Conservation (phyloP, 2,888 invertebrate genomes). For the Limnephilus lunatus region DNA sequence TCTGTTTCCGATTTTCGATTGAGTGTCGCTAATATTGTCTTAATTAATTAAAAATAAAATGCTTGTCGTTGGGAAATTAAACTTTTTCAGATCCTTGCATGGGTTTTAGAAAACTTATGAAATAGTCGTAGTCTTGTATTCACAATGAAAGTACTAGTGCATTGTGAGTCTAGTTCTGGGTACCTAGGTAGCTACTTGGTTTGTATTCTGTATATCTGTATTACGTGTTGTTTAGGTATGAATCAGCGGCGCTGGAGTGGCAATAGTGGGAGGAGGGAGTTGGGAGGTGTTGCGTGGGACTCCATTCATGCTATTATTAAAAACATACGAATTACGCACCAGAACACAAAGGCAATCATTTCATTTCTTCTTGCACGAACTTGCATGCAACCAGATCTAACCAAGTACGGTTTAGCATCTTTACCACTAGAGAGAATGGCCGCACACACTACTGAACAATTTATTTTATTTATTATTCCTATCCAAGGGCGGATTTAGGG, state of each 20-base stretch:
- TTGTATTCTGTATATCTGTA: not conserved
- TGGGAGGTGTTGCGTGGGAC: constrained; percentile 8
- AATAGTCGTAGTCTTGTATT: no score
- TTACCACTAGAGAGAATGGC: not conserved
- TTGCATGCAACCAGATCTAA: not conserved
- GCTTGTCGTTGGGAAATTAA: no score
- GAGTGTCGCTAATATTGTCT: no score
- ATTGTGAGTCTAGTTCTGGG: not conserved
- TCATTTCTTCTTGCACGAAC: not conserved
- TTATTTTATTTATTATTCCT: no score
- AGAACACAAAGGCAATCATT: constrained; percentile 2
- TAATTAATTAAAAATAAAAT: no score
- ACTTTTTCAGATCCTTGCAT: no score
- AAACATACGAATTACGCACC: constrained; percentile 30
- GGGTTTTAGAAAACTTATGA: no score
- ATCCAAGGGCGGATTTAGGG: no score
- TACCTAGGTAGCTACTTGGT: not conserved
- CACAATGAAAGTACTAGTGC: no score
- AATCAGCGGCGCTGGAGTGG: not conserved
- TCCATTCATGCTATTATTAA: constrained; percentile 36
- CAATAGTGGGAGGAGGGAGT: not conserved
- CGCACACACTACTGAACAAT: not conserved
- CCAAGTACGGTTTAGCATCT: not conserved
- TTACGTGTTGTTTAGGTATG: not conserved
- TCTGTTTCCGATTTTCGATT: no score